Percentiles rank a stretch among this genome's conserved stretches.
Conservation (phyloP, 2,888 invertebrate genomes). For the Chymomyza procnemis region DNA sequence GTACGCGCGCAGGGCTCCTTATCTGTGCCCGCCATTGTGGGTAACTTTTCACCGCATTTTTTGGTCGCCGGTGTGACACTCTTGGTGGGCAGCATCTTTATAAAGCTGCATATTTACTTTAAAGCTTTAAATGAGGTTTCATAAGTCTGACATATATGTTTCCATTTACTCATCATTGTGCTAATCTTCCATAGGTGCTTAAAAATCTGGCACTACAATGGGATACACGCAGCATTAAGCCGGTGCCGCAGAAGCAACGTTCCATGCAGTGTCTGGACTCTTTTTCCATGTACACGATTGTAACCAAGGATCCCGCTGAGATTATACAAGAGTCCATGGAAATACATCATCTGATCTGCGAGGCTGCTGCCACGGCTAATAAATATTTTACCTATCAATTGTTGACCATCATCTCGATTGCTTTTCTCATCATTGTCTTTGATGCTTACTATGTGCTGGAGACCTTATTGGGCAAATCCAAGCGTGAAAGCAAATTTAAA, state of each 20-base stretch:
- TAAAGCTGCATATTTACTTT: constrained; percentile 60
- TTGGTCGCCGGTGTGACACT: constrained; percentile 61
- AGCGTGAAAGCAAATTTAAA: constrained; percentile 76
- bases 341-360: constrained; percentile 77
- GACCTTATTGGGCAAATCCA: constrained; percentile 75
- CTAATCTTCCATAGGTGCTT: constrained; percentile 59
- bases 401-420: constrained; percentile 77
- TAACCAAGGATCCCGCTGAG: constrained; percentile 75
- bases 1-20: constrained; percentile 20
- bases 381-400: constrained; percentile 78
- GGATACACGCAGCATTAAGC: constrained; percentile 63
- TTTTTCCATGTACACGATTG: constrained; percentile 77
- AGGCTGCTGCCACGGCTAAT: constrained; percentile 77
- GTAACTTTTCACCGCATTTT: constrained; percentile 70
- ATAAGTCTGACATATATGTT: not conserved
- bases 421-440: constrained; percentile 78
- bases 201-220: constrained; percentile 75
- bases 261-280: constrained; percentile 76
- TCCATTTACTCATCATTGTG: not conserved
- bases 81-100: constrained; percentile 46
- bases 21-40: constrained; percentile 36
- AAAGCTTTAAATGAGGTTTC: constrained; percentile 68
- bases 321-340: constrained; percentile 78
- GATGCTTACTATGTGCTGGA: constrained; percentile 78
- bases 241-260: constrained; percentile 64